Conservation (phyloP, 2,797 vertebrate genomes). For the Lates japonicus region DNA sequence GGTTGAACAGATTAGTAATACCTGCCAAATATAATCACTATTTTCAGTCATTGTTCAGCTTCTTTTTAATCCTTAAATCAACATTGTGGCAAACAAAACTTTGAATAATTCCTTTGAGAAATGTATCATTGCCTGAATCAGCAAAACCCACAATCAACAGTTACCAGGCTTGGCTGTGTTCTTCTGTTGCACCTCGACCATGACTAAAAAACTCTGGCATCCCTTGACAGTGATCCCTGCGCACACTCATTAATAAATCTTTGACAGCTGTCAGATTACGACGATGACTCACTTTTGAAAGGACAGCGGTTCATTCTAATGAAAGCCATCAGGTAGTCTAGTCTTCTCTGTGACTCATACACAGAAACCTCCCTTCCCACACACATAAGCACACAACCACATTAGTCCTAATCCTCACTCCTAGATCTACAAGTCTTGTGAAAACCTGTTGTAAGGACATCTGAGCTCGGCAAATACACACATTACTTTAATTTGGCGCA, state of each 20-base stretch:
- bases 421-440: constrained; percentile 47
- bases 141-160: constrained; percentile 9
- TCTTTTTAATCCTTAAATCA: constrained; percentile 37
- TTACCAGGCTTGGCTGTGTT: constrained; percentile 35
- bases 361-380: constrained; percentile 18
- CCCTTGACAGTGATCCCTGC: constrained; percentile 38
- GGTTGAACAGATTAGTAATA: constrained; percentile 20
- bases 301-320: constrained; percentile 56
- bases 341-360: constrained; percentile 63
- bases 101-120: constrained; percentile 40
- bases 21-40: constrained; percentile 53
- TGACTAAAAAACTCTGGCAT: constrained; percentile 53
- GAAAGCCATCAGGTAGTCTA: constrained; percentile 50
- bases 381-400: constrained; percentile 32
- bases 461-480: constrained; percentile 20
- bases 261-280: constrained; percentile 67
- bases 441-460: constrained; percentile 59
- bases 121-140: constrained; percentile 38
- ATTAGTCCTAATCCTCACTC: constrained; percentile 44
- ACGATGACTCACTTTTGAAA: constrained; percentile 60
- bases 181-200: neutral
- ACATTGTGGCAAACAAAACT: constrained; percentile 30
- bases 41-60: constrained; percentile 40
- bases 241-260: constrained; percentile 65
- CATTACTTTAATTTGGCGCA: neutral